Conservation (phyloP, 2,113 vertebrate species). For the Pseudorhombus dupliciocellatus region DNA sequence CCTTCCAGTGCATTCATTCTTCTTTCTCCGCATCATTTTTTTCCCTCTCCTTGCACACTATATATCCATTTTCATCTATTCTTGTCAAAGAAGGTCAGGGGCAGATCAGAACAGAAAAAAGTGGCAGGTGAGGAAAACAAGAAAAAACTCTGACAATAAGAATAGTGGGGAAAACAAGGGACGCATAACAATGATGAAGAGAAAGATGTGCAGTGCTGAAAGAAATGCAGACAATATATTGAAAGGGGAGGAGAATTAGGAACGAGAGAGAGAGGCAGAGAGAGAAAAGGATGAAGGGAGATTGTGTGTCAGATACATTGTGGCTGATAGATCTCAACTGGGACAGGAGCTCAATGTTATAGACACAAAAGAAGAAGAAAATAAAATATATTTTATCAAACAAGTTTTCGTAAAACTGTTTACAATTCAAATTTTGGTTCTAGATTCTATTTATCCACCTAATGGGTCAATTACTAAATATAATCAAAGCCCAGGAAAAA, state of each 20-base stretch:
- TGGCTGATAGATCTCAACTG: conserved; percentile 69
- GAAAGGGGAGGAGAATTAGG: neutral
- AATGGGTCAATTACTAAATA: neutral
- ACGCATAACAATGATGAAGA: conserved; percentile 31
- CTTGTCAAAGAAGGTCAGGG: neutral
- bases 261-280: conserved; percentile 9
- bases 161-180: conserved; percentile 10
- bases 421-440: no score
- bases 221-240: neutral
- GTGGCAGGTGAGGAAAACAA: neutral
- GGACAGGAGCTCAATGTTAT: conserved; percentile 50
- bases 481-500: neutral
- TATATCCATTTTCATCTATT: conserved; percentile 8
- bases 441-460: no score
- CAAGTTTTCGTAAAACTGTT: no score
- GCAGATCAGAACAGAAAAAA: neutral
- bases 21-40: neutral
- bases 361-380: conserved; percentile 63
- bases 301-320: conserved; percentile 75
- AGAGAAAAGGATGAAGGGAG: conserved; percentile 21
- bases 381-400: no score
- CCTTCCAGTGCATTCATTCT: neutral
- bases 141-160: neutral
- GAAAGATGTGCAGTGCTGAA: conserved; percentile 1
- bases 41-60: neutral